Evolutionary conservation across 2,888 invertebrate species (phyloP).

Genomic region (Sinodicranocentrus sp.): DNA sequence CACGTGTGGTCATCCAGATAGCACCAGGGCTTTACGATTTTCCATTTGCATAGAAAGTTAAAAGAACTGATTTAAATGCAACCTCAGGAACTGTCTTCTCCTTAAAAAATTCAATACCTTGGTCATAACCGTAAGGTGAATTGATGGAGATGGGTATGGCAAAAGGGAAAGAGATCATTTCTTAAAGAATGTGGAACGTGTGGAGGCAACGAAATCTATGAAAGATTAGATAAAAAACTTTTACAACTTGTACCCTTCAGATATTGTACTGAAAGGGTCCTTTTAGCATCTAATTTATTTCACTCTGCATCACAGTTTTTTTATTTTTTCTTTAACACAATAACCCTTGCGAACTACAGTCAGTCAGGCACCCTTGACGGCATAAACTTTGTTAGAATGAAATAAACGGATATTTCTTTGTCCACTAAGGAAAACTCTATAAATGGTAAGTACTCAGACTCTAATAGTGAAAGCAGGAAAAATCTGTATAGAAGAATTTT

Average conservation of each 20-base stretch:
- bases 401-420: conserved; percentile 28
- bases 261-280: not conserved
- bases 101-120: conserved; percentile 12
- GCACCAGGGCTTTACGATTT: not conserved
- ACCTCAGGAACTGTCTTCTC: conserved; percentile 24
- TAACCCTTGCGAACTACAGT: conserved; percentile 21
- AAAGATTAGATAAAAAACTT: too few species aligned
- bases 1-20: conserved; percentile 1
- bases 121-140: conserved; percentile 8
- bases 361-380: not conserved
- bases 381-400: not conserved
- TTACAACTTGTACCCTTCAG: too few species aligned
- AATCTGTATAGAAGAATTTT: not conserved
- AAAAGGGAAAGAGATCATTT: conserved; percentile 8
- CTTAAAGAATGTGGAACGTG: conserved; percentile 22
- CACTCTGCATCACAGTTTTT: conserved; percentile 36
- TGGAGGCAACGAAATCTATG: conserved; percentile 38
- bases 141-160: conserved; percentile 8
- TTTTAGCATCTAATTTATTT: conserved; percentile 37
- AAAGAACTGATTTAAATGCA: conserved; percentile 39
- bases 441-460: not conserved
- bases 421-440: conserved; percentile 16
- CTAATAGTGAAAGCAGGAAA: not conserved
- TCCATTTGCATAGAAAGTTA: not conserved
- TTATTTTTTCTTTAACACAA: too few species aligned